These are phyloP conservation scores for Caenorhabditis japonica DNA, from an alignment of 2,888 invertebrate genomes.

Conservation along the genomic window DNA sequence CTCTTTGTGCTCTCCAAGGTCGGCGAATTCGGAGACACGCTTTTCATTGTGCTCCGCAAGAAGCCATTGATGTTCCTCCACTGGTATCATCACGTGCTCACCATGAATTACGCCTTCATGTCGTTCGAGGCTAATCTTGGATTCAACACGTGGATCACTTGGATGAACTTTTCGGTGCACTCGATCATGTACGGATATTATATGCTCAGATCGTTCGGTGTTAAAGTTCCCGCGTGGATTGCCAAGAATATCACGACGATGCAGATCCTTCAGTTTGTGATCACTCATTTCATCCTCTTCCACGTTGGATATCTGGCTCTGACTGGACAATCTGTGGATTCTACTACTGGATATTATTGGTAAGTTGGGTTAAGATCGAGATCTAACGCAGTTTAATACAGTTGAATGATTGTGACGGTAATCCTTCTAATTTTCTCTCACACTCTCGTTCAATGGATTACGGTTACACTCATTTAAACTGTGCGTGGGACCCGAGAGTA, in stretches of 20 bases:
- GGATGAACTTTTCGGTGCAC: slow-evolving; percentile 74
- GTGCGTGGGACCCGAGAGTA: too few species aligned
- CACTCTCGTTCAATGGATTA: too few species aligned
- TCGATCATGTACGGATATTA: slow-evolving; percentile 73
- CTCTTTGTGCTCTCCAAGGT: slow-evolving; percentile 67
- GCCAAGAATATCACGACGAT: slow-evolving; percentile 71
- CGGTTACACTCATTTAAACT: too few species aligned
- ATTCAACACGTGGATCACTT: slow-evolving; percentile 75
- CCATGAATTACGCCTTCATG: slow-evolving; percentile 74
- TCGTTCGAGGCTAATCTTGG: slow-evolving; percentile 67
- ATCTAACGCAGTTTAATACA: too few species aligned
- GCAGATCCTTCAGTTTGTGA: slow-evolving; percentile 73
- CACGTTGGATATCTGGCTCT: slow-evolving; percentile 64
- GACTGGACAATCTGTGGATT: slow-evolving; percentile 52
- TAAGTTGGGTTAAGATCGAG: slow-evolving; percentile 14
- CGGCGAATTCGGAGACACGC: slow-evolving; percentile 67
- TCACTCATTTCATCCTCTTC: slow-evolving; percentile 72
- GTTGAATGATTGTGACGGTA: too few species aligned
- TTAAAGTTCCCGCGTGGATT: slow-evolving; percentile 72
- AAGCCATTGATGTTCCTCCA: slow-evolving; percentile 69
- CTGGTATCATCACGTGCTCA: slow-evolving; percentile 75
- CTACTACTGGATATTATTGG: slow-evolving; percentile 52
- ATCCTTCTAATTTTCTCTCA: too few species aligned
- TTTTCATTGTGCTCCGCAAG: slow-evolving; percentile 66
- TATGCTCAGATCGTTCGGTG: slow-evolving; percentile 74